A percentile compares a stretch with the other conserved stretches of the same genome.
These are phyloP conservation scores for Drosophila lini DNA, from an alignment of 1,140 invertebrate species.

Conservation along the genomic window DNA sequence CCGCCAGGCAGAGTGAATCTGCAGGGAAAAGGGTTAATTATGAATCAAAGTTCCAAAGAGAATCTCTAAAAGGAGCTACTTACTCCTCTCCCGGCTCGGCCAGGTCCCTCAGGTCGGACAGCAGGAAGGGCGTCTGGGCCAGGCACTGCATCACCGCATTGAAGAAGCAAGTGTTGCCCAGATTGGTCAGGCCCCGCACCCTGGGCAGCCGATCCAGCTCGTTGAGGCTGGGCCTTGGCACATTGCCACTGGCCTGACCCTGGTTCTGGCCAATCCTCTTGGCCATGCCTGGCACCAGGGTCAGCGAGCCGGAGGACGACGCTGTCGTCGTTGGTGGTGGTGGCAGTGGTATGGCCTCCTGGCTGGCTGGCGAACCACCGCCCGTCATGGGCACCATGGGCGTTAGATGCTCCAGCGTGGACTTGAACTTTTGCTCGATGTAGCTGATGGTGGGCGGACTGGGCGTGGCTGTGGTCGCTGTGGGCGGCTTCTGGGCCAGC, in stretches of 20 bases:
- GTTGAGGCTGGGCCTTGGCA: neutral
- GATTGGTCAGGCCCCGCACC: conserved; percentile 91
- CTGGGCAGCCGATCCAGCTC: conserved; percentile 83
- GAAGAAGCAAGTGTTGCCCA: conserved; percentile 98
- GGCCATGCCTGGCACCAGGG: conserved; percentile 66
- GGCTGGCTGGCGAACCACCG: conserved; percentile 19
- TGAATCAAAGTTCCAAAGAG: too few relatives aligned
- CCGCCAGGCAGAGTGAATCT: conserved; percentile 89
- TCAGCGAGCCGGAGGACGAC: conserved; percentile 5
- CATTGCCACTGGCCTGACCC: neutral
- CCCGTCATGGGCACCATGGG: conserved; percentile 58
- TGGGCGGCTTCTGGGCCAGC: conserved; percentile 79
- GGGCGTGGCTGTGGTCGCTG: neutral
- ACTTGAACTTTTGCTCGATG: conserved; percentile 66
- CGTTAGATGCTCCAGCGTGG: conserved; percentile 46
- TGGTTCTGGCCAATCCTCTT: conserved; percentile 45
- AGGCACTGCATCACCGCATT: conserved; percentile 97
- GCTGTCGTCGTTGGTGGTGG: conserved; percentile 26
- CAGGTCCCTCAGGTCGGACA: conserved; percentile 89
- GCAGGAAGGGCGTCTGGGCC: conserved; percentile 93
- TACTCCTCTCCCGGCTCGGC: conserved; percentile 87
- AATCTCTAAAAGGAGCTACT: conserved; percentile 10
- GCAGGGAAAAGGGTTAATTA: neutral
- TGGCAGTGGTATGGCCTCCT: conserved; percentile 56
- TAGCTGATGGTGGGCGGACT: conserved; percentile 48